Percentiles rank a stretch among this genome's conserved stretches.
These are phyloP conservation scores for Drosophila anomalipes DNA, from an alignment of 2,888 invertebrate genomes.

Conservation along the genomic window DNA sequence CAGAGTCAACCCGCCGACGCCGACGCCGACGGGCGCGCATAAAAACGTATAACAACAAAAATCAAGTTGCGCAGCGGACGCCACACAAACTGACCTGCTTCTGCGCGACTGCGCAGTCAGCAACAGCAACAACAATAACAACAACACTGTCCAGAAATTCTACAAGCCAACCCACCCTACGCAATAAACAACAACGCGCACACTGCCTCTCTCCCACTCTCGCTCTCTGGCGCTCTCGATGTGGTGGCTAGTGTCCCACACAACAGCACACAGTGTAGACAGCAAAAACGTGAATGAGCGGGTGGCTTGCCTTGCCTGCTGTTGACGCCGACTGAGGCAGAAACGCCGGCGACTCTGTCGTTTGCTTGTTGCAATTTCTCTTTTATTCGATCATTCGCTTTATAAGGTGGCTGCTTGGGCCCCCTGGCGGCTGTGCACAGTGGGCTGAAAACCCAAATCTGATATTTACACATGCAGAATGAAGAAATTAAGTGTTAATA, in stretches of 20 bases:
- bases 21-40: slow-evolving; percentile 41
- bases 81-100: slow-evolving; percentile 78
- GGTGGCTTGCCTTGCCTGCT: slow-evolving; percentile 70
- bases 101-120: slow-evolving; percentile 57
- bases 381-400: slow-evolving; percentile 78
- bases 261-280: slow-evolving; percentile 49
- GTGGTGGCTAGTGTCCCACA: slow-evolving; percentile 39
- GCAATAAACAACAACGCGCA: slow-evolving; percentile 46
- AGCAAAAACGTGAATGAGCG: slow-evolving; percentile 70
- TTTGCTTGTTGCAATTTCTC: slow-evolving; percentile 78
- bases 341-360: slow-evolving; percentile 51
- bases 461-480: no score
- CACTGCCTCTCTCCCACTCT: slow-evolving; percentile 53
- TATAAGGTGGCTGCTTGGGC: slow-evolving; percentile 73
- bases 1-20: slow-evolving; percentile 62
- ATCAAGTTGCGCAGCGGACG: slow-evolving; percentile 72
- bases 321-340: slow-evolving; percentile 47
- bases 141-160: slow-evolving; percentile 69
- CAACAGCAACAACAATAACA: slow-evolving; percentile 23
- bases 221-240: slow-evolving; percentile 54
- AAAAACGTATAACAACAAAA: slow-evolving; percentile 65
- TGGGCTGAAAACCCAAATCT: slow-evolving; percentile 14
- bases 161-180: slow-evolving; percentile 74
- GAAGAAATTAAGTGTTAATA: neutral
- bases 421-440: slow-evolving; percentile 53